Evolutionary conservation across 2,888 invertebrate genomes (phyloP).

Genomic region (Clistopyga incitator): DNA sequence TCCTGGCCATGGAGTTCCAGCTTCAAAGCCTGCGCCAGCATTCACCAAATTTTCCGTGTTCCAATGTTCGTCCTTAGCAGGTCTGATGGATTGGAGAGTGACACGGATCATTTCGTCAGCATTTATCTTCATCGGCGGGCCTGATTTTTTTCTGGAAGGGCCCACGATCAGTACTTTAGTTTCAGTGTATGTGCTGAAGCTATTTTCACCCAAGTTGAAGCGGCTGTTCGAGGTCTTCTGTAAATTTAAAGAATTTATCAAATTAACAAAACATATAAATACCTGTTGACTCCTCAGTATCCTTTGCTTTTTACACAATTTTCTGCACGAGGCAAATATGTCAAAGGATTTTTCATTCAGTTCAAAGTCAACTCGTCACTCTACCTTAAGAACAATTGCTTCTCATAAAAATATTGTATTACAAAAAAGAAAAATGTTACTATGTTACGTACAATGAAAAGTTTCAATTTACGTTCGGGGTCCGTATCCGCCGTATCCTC

Average conservation of each 20-base stretch:
- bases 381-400: too few relatives aligned
- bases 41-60: neutral
- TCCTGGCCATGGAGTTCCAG: too few relatives aligned
- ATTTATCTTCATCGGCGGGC: neutral
- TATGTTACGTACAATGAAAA: slow-evolving; percentile 18
- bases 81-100: slow-evolving; percentile 18
- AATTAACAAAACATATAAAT: slow-evolving; percentile 5
- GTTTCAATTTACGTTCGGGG: neutral
- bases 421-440: neutral
- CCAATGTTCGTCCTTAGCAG: neutral
- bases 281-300: too few relatives aligned
- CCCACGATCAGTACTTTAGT: slow-evolving; percentile 1
- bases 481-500: neutral
- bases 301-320: too few relatives aligned
- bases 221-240: slow-evolving; percentile 32
- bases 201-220: slow-evolving; percentile 26
- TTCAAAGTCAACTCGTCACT: too few relatives aligned
- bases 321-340: too few relatives aligned
- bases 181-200: slow-evolving; percentile 40
- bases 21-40: too few relatives aligned
- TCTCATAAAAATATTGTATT: neutral
- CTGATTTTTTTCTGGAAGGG: neutral
- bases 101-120: neutral
- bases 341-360: too few relatives aligned
- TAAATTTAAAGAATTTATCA: neutral